Evolutionary conservation across 2,888 invertebrate species (phyloP), one percentile per base, ranked within the genome.

Genomic region (Hedychridium roseum): DNA sequence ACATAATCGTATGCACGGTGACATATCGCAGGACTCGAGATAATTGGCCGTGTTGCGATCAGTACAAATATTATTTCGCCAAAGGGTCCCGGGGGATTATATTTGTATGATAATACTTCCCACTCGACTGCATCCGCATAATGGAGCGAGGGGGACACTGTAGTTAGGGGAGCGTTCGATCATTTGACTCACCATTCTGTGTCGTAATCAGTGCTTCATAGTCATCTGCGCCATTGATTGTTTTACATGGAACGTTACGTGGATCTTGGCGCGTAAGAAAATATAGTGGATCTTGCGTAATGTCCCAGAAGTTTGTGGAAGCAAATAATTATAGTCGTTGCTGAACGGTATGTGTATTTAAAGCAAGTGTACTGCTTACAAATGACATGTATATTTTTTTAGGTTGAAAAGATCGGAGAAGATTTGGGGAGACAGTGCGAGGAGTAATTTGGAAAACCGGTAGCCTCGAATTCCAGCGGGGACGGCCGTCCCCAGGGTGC

Each of bases 31-130:
- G 38, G 45, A 64, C 57, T 60, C 50, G 48, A 43, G 58, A 64
- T 64, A 64, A 64, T 64, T 64, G 64, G 57, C 54, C 55, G 60
- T 54, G 56, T 49, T 16, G 47, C 43, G 54, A 55, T 54, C 50
- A 41, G 55, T 31, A 49, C 61, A 64, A 64, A 64, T 61, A 64
- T 64, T 63, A 64, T 64, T 64, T 56, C 47, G 45, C 38, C 18
- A 37, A 43, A 39, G 50, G 52, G 50, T 40, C 54, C 38, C 35
- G 34, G 44, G 46, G 60, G 56, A 64, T 64, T 64, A 64, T 64
- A 64, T 64, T 64, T 64, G 58, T 61, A 61, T 64, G 63, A 64
- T 64, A 64, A 64, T 64, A 60, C 64, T 52, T 50, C 48, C 43
- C 30, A 52, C 57, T 53, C 34, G 50, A 12, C 17, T 36, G 55